These are phyloP conservation scores for Mus spicilegus DNA, from an alignment of 2,113 vertebrate genomes.

Conservation along the genomic window DNA sequence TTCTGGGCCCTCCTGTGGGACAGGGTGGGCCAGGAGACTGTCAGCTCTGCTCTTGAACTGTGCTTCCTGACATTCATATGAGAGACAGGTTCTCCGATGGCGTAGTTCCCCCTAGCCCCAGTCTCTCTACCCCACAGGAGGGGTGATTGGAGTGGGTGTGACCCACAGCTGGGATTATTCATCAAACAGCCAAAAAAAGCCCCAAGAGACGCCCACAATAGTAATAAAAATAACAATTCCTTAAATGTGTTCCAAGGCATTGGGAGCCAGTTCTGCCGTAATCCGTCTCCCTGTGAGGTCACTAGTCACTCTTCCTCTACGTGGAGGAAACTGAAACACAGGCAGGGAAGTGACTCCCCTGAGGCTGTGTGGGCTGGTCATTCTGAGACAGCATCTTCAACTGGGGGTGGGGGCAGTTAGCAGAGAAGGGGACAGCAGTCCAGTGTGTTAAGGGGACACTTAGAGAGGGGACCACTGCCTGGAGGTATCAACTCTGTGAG, in stretches of 20 bases:
- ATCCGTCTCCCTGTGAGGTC: neutral
- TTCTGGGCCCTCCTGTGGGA: slow-evolving; percentile 48
- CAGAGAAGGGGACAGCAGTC: neutral
- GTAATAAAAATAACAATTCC: slow-evolving; percentile 69
- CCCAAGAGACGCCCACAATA: slow-evolving; percentile 27
- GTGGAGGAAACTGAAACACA: neutral
- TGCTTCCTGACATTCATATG: slow-evolving; percentile 50
- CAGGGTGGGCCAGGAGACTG: neutral
- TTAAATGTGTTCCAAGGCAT: slow-evolving; percentile 13
- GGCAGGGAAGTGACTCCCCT: slow-evolving; percentile 31
- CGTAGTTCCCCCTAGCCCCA: neutral
- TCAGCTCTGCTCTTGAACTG: slow-evolving; percentile 42
- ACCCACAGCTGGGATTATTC: slow-evolving; percentile 51
- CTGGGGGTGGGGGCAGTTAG: neutral
- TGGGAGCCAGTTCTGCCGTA: neutral
- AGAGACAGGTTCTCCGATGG: slow-evolving; percentile 28
- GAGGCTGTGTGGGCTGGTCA: neutral
- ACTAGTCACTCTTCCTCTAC: neutral
- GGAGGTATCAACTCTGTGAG: neutral
- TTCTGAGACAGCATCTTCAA: neutral
- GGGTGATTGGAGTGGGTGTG: slow-evolving; percentile 42
- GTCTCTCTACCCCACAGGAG: neutral
- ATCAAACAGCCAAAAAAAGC: neutral
- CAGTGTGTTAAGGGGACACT: neutral
- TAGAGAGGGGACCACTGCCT: neutral